Percentiles rank a stretch among this genome's conserved stretches.
Evolutionary conservation across 2,113 vertebrate genomes (phyloP).

Genomic region (Otocyon megalotis): DNA sequence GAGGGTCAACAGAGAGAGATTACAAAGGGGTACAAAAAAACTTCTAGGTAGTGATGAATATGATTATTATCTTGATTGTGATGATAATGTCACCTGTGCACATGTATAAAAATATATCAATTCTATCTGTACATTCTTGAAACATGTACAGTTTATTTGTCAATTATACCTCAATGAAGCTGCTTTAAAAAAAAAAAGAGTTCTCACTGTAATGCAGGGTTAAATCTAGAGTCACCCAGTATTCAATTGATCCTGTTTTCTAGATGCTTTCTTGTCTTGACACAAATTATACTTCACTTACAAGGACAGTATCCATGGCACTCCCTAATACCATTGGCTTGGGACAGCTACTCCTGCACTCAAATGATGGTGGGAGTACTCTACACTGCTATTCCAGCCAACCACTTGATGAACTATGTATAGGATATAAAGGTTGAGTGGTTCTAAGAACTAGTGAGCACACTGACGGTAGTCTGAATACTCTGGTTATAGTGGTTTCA

Average conservation of each 20-base stretch:
- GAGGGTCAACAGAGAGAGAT: neutral
- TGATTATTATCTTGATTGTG: neutral
- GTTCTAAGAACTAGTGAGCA: neutral
- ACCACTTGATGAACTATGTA: neutral
- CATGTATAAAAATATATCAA: neutral
- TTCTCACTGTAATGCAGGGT: neutral
- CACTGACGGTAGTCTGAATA: neutral
- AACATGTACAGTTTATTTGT: neutral
- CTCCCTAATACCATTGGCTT: neutral
- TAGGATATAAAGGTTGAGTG: neutral
- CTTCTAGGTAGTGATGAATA: neutral
- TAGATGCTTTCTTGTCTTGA: neutral
- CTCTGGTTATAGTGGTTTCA: neutral
- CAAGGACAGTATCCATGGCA: neutral
- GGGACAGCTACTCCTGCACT: neutral
- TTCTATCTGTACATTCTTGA: neutral
- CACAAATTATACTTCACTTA: neutral
- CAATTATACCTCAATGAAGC: neutral
- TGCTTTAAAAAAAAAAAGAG: neutral
- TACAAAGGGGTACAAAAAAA: neutral
- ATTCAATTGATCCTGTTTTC: neutral
- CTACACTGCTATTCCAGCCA: neutral
- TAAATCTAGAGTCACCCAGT: neutral
- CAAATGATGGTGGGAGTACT: neutral
- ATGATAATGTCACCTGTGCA: neutral